A percentile compares a stretch with the other conserved stretches of the same genome.
Evolutionary conservation across 1,140 invertebrate genomes (phyloP).

Genomic region (Plodia interpunctella): DNA sequence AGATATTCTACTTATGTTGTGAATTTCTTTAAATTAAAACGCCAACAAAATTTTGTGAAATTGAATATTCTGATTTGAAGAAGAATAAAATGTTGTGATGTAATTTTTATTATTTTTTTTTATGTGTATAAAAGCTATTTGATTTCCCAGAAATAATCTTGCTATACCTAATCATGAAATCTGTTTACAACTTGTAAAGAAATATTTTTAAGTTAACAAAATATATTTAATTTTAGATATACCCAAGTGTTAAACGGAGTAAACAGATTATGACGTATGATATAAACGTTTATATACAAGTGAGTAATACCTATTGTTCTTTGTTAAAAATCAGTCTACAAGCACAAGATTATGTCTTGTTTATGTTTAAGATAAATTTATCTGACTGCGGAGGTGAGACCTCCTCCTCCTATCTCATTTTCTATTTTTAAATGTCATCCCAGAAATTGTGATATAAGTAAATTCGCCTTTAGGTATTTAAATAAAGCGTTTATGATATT

Average conservation of each 20-base stretch:
- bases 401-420: constrained; percentile 1
- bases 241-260: not conserved
- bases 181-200: too few species aligned
- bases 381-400: constrained; percentile 8
- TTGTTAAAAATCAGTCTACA: not conserved
- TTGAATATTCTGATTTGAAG: too few species aligned
- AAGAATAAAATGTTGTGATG: too few species aligned
- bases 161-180: too few species aligned
- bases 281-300: not conserved
- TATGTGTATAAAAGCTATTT: too few species aligned
- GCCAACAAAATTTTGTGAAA: too few species aligned
- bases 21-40: too few species aligned
- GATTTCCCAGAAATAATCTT: too few species aligned
- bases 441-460: constrained; percentile 51
- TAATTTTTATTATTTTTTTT: too few species aligned
- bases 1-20: too few species aligned
- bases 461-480: constrained; percentile 32
- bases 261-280: not conserved
- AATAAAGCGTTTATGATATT: constrained; percentile 1
- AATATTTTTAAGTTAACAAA: too few species aligned
- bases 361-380: constrained; percentile 1
- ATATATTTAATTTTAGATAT: too few species aligned
- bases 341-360: not conserved
- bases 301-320: not conserved
- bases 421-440: constrained; percentile 29